phyloP scores from a whole-genome alignment of 2,113 vertebrate genomes.

The Bujurquina vittata region DNA sequence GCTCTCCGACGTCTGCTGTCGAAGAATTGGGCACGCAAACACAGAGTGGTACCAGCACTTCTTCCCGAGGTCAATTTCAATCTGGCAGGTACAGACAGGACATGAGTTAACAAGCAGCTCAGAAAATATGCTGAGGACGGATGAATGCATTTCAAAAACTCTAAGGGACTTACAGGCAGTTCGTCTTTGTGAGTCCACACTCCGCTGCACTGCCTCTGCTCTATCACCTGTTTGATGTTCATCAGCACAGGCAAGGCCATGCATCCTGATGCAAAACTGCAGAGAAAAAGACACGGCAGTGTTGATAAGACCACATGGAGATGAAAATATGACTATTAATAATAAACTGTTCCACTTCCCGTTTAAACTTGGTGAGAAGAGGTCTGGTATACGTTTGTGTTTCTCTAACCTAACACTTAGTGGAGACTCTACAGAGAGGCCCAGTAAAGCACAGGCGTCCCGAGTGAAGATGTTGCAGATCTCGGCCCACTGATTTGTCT shows the following conservation, averaged over 20 bases:
- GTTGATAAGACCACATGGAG: not conserved
- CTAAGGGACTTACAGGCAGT: slow-evolving; percentile 80
- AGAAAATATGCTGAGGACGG: not conserved
- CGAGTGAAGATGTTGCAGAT: slow-evolving; percentile 91
- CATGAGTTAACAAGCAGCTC: not conserved
- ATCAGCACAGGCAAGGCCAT: slow-evolving; percentile 90
- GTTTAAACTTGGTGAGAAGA: not conserved
- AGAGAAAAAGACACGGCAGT: not conserved
- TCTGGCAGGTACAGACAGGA: slow-evolving; percentile 68
- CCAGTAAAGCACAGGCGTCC: slow-evolving; percentile 88
- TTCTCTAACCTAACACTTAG: slow-evolving; percentile 89
- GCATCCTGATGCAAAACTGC: slow-evolving; percentile 89
- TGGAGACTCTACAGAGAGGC: slow-evolving; percentile 90
- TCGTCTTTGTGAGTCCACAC: slow-evolving; percentile 93
- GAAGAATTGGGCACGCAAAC: slow-evolving; percentile 90
- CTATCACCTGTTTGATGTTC: slow-evolving; percentile 93
- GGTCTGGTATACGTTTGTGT: not conserved
- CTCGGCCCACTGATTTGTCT: slow-evolving; percentile 90
- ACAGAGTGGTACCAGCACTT: slow-evolving; percentile 94
- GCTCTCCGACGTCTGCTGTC: slow-evolving; percentile 90
- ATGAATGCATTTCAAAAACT: not conserved
- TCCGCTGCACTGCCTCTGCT: slow-evolving; percentile 89
- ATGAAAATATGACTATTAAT: not conserved
- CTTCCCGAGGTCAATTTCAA: slow-evolving; percentile 91
- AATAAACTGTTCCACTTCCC: not conserved